A percentile compares a stretch with the other conserved stretches of the same genome.
phyloP scores from a whole-genome alignment of 2,797 vertebrate genomes.

The Gymnothorax reevesii region DNA sequence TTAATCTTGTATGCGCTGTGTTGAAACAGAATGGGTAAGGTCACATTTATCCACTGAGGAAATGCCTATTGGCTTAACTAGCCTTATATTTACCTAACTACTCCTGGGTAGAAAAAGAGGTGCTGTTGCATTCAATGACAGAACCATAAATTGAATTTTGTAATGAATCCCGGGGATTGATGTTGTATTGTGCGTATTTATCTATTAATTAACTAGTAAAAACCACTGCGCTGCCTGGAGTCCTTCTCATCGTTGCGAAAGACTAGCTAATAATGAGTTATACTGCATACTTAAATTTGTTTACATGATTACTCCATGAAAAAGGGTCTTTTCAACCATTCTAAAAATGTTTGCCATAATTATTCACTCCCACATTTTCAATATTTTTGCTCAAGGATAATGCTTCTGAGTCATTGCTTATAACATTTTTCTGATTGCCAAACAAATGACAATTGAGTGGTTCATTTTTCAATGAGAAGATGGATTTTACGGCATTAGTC shows the following conservation, averaged over 20 bases:
- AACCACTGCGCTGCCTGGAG: neutral
- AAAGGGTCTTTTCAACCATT: neutral
- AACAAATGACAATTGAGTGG: neutral
- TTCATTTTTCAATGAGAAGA: neutral
- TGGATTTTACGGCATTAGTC: neutral
- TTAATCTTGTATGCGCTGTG: slow-evolving; percentile 1
- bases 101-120: neutral
- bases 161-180: neutral
- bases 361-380: neutral
- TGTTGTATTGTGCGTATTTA: neutral
- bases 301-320: neutral
- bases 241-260: neutral
- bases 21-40: neutral
- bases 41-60: neutral
- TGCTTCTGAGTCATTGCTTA: neutral
- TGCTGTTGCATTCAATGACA: slow-evolving; percentile 30
- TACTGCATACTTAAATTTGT: neutral
- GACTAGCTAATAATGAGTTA: neutral
- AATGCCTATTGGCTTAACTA: neutral
- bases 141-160: slow-evolving; percentile 30
- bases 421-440: neutral
- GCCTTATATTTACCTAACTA: neutral
- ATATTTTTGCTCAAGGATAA: neutral
- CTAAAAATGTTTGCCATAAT: neutral
- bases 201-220: too few relatives aligned